Conservation (phyloP, 1,140 invertebrate species). For the Piezodorus guildinii region DNA sequence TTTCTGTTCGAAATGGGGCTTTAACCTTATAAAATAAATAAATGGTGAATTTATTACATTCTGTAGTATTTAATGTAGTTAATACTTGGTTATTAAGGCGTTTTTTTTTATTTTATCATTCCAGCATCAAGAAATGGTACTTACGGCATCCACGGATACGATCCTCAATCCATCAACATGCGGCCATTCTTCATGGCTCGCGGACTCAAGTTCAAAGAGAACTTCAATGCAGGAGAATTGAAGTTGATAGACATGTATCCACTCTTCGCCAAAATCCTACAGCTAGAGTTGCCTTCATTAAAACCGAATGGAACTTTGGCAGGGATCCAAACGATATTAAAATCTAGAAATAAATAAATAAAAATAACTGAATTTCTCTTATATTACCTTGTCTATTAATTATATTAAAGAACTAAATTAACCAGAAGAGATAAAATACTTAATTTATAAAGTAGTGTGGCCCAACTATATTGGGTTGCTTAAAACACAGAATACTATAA, state of each 20-base stretch:
- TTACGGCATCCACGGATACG: slow-evolving; percentile 11
- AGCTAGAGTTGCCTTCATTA: neutral
- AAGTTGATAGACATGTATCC: neutral
- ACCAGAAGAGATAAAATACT: too few relatives aligned
- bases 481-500: too few relatives aligned
- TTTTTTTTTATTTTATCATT: neutral
- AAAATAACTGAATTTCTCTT: neutral
- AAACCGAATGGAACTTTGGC: slow-evolving; percentile 3
- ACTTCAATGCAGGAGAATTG: neutral
- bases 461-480: too few relatives aligned
- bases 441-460: too few relatives aligned
- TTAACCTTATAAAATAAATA: too few relatives aligned
- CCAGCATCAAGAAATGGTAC: slow-evolving; percentile 5
- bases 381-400: too few relatives aligned
- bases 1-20: too few relatives aligned
- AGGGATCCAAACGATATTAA: neutral
- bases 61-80: too few relatives aligned
- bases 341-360: neutral
- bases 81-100: neutral
- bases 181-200: slow-evolving; percentile 3
- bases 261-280: neutral
- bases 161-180: slow-evolving; percentile 2
- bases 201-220: slow-evolving; percentile 9
- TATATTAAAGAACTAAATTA: too few relatives aligned
- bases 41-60: too few relatives aligned